These are phyloP conservation scores for Lasiurus borealis DNA, from an alignment of 2,113 vertebrate species.

Conservation along the genomic window DNA sequence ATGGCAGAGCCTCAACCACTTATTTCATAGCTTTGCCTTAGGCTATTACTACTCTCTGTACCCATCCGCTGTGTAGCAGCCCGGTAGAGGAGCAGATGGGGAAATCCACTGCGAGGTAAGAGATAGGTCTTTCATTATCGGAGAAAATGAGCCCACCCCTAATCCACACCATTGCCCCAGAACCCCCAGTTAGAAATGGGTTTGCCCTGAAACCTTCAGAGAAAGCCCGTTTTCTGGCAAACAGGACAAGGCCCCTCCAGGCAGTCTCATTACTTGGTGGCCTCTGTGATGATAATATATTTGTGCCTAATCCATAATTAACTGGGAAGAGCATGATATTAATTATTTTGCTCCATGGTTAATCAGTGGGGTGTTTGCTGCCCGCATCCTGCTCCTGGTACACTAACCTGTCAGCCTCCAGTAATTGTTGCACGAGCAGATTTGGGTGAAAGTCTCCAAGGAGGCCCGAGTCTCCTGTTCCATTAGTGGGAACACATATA, in stretches of 20 bases:
- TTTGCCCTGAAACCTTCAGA: slow-evolving; percentile 51
- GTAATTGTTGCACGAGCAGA: slow-evolving; percentile 88
- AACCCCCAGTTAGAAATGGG: neutral
- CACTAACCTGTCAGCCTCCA: slow-evolving; percentile 88
- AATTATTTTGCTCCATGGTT: slow-evolving; percentile 89
- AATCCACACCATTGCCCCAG: neutral
- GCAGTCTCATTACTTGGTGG: slow-evolving; percentile 81
- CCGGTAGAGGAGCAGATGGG: slow-evolving; percentile 38
- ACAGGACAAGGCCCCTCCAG: slow-evolving; percentile 65
- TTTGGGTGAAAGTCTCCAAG: slow-evolving; percentile 87
- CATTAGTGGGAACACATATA: slow-evolving; percentile 90
- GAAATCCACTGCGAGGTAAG: slow-evolving; percentile 54
- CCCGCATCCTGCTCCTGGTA: slow-evolving; percentile 67
- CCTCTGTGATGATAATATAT: slow-evolving; percentile 85
- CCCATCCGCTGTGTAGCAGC: neutral
- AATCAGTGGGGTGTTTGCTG: slow-evolving; percentile 88
- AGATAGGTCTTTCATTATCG: neutral
- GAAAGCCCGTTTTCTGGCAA: slow-evolving; percentile 52
- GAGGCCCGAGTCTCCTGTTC: slow-evolving; percentile 90
- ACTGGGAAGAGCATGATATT: slow-evolving; percentile 88
- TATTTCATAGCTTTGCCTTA: slow-evolving; percentile 66
- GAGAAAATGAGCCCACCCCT: neutral
- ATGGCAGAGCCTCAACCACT: slow-evolving; percentile 55
- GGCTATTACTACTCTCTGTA: neutral
- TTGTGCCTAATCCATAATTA: slow-evolving; percentile 89